Evolutionary conservation across 2,888 invertebrate genomes (phyloP), one percentile per base, ranked within the genome.

Genomic region (Papilio demoleus): DNA sequence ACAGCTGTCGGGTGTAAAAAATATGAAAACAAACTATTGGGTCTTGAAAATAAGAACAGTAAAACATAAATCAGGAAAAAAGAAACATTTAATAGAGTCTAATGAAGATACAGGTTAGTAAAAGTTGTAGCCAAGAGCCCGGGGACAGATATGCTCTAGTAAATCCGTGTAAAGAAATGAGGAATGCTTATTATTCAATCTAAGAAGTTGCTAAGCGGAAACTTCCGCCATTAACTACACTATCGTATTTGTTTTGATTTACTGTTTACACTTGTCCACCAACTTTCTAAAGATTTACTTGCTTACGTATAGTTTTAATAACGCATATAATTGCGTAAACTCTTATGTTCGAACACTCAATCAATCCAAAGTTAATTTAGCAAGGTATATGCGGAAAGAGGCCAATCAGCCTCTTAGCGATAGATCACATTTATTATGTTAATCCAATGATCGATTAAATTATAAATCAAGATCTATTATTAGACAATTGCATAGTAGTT

Each of bases 81-180:
- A 42, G 42, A 42, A 42, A n/a, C 17, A 42, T 17, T 42, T 42
- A 42, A 8, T 8, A 11, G 0, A 42, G 22, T 42, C 17, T 17
- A 42, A 42, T 8, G 8, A 42, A 47, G 22, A 47, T 47, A 47
- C 22, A 27, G 53, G 24, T 53, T 27, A 53, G 53, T 53, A 27
- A 27, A 53, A 53, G 53, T 53, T n/a, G 27, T 53, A 27, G 8
- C 27, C n/a, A n/a, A 53, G 0, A 5, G n/a, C 27, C 2, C 53
- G 8, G n/a, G n/a, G 50, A 50, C 53, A 27, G 53, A 53, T 53
- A 14, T 27, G 53, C 53, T 53, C 53, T 53, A 27, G n/a, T 53
- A 27, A 53, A 27, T 53, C 53, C 53, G 14, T 53, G 53, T 27
- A 53, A 53, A 53, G 53, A 27, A 24, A 24, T 14, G 8, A 27